Conservation (phyloP, 2,797 vertebrate genomes). For the Ctenopoma kingsleyae region DNA sequence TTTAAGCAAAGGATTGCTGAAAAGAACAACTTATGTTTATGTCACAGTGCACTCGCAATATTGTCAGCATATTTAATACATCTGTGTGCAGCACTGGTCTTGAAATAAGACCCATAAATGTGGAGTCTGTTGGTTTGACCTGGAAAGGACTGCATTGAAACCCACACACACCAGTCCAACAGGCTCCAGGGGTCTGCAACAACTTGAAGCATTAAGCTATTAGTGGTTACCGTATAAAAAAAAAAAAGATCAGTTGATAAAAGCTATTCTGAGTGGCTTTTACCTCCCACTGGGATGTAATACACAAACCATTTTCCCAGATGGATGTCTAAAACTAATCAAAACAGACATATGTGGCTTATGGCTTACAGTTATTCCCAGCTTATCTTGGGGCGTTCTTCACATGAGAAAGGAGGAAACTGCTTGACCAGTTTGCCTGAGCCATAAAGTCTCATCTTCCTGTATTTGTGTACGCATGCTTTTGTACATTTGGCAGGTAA, state of each 20-base stretch:
- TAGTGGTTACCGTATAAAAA: neutral
- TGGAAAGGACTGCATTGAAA: neutral
- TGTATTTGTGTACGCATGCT: conserved; percentile 9
- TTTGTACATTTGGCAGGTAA: conserved; percentile 51
- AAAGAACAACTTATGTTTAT: too few relatives aligned
- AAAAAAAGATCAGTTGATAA: neutral
- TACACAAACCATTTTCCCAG: neutral
- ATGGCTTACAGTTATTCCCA: too few relatives aligned
- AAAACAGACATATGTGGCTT: conserved; percentile 7
- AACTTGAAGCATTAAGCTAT: neutral
- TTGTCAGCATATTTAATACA: neutral
- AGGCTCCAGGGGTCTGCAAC: neutral
- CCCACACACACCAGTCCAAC: neutral
- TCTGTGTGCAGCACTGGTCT: neutral
- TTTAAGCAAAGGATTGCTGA: neutral
- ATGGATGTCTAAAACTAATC: conserved; percentile 10
- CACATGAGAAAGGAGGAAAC: conserved; percentile 3
- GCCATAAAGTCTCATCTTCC: conserved; percentile 26
- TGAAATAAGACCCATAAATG: conserved; percentile 2
- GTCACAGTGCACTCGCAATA: too few relatives aligned
- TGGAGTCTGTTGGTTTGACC: neutral
- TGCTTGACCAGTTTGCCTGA: neutral
- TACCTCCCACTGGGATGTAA: neutral
- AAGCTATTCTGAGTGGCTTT: neutral
- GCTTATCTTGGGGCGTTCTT: neutral